Percentiles rank a stretch among this genome's conserved stretches.
Conservation (phyloP, 2,888 invertebrate genomes). For the Agrochola litura region DNA sequence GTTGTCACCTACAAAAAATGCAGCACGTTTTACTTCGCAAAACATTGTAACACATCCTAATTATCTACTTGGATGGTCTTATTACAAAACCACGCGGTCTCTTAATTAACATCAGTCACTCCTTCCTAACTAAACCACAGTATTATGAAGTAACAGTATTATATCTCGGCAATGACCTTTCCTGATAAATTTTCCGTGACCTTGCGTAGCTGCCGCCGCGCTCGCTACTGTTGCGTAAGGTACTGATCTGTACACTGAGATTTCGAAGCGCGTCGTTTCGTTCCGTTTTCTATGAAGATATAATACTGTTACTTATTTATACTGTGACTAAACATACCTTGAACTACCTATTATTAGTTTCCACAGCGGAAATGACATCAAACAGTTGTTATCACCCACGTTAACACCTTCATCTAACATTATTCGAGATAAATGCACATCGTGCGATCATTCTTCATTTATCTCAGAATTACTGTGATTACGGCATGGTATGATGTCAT, state of each 20-base stretch:
- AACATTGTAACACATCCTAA: slow-evolving; percentile 4
- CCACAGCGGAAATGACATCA: slow-evolving; percentile 60
- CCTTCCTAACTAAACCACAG: neutral
- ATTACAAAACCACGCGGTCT: neutral
- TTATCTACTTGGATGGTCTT: slow-evolving; percentile 7
- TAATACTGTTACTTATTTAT: no score
- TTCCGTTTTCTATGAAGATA: no score
- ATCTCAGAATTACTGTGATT: slow-evolving; percentile 25
- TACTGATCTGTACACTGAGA: no score
- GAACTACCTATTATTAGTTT: slow-evolving; percentile 1
- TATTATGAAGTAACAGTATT: no score
- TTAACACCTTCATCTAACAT: slow-evolving; percentile 39
- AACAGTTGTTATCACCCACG: slow-evolving; percentile 47
- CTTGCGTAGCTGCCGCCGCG: no score
- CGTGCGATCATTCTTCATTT: slow-evolving; percentile 43
- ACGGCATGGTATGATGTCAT: slow-evolving; percentile 46
- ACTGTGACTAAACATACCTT: slow-evolving; percentile 2
- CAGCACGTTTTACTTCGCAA: neutral
- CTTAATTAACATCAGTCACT: slow-evolving; percentile 23
- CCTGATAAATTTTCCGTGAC: no score
- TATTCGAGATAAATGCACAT: slow-evolving; percentile 27
- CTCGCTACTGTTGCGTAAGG: no score
- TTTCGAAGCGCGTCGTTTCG: no score
- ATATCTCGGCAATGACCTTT: no score
- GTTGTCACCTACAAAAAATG: neutral